Conservation (phyloP, 2,797 vertebrate genomes). For the Macropus fuliginosus region DNA sequence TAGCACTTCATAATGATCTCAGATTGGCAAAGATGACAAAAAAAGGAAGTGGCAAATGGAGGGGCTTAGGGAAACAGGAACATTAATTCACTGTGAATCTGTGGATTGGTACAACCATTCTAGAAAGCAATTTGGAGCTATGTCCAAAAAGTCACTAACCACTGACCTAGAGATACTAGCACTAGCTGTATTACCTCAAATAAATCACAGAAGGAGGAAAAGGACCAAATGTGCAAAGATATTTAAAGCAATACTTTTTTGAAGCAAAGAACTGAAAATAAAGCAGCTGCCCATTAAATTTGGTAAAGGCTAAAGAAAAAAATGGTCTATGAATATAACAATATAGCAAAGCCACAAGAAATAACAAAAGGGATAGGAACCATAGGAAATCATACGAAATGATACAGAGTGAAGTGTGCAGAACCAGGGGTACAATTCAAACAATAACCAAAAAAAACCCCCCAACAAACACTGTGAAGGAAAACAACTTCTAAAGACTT, state of each 20-base stretch:
- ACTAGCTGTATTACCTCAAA: too few species aligned
- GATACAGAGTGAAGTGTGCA: neutral
- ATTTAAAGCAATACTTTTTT: too few species aligned
- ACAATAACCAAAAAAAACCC: too few species aligned
- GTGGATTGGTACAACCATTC: neutral
- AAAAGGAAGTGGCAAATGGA: neutral
- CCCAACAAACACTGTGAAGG: neutral
- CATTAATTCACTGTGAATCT: neutral
- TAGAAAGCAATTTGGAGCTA: neutral
- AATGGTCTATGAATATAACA: neutral
- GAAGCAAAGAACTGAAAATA: neutral
- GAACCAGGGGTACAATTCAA: neutral
- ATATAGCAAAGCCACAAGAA: neutral
- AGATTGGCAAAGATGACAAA: too few species aligned
- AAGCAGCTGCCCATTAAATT: neutral
- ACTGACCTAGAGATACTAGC: too few species aligned
- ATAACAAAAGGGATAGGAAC: neutral
- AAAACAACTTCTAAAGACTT: neutral
- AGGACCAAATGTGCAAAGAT: neutral
- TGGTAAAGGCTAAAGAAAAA: neutral
- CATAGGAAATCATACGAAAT: neutral
- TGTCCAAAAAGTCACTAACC: too few species aligned
- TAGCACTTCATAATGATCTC: too few species aligned
- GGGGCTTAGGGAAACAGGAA: neutral
- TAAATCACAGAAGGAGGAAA: neutral